A percentile compares a stretch with the other conserved stretches of the same genome.
Conservation (phyloP, 2,888 invertebrate species). For the Sphinx pinastri region DNA sequence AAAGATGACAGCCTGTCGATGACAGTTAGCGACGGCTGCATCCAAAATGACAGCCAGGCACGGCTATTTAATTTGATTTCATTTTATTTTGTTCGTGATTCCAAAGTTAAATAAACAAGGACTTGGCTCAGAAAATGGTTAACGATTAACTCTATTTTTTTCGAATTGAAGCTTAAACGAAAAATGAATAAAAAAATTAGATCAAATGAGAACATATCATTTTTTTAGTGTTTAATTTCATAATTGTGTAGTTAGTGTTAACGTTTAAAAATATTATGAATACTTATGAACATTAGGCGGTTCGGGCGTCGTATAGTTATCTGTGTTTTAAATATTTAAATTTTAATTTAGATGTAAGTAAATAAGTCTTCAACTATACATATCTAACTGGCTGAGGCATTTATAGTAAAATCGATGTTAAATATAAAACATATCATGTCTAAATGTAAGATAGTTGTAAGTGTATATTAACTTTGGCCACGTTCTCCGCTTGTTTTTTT, state of each 20-base stretch:
- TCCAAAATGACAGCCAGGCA: background rate
- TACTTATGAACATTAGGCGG: constrained; percentile 55
- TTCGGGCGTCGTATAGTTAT: constrained; percentile 14
- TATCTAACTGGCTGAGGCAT: constrained; percentile 83
- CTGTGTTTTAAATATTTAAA: constrained; percentile 33
- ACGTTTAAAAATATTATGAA: constrained; percentile 54
- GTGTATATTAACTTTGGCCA: constrained; percentile 36
- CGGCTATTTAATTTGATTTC: background rate
- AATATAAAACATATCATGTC: constrained; percentile 59
- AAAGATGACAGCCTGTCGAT: background rate
- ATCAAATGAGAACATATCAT: constrained; percentile 51
- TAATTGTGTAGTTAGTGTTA: constrained; percentile 50
- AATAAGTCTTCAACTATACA: constrained; percentile 74
- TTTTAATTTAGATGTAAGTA: constrained; percentile 34
- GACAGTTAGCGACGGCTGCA: constrained; percentile 7
- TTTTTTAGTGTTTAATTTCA: constrained; percentile 48
- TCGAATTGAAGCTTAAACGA: constrained; percentile 54
- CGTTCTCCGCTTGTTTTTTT: constrained; percentile 28
- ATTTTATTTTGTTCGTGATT: constrained; percentile 22
- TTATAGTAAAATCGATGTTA: constrained; percentile 76
- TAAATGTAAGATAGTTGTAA: constrained; percentile 38
- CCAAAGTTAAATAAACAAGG: constrained; percentile 40
- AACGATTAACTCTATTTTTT: constrained; percentile 65
- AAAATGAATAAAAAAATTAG: constrained; percentile 49
- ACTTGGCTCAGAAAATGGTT: constrained; percentile 71